Evolutionary conservation across 2,888 invertebrate genomes (phyloP).

Genomic region (Lithophane leautieri): DNA sequence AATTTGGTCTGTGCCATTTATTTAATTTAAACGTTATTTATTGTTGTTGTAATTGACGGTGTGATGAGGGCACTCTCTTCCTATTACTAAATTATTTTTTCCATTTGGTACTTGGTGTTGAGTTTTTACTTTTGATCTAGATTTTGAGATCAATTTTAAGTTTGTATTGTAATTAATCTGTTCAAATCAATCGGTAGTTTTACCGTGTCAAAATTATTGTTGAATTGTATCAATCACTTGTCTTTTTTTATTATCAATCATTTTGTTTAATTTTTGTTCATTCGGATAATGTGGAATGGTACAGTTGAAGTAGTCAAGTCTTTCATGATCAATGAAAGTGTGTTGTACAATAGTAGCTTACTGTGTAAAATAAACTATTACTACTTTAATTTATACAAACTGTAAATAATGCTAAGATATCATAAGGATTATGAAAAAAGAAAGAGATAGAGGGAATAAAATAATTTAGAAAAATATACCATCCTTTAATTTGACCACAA

Average conservation of each 20-base stretch:
- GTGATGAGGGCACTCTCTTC: constrained; percentile 81
- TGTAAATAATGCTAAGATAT: constrained; percentile 89
- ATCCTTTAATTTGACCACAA: constrained; percentile 74
- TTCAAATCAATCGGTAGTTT: constrained; percentile 81
- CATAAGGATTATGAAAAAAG: constrained; percentile 88
- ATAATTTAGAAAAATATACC: constrained; percentile 81
- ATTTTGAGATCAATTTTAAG: constrained; percentile 80
- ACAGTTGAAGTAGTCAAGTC: constrained; percentile 82
- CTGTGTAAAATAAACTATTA: constrained; percentile 87
- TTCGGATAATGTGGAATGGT: constrained; percentile 64
- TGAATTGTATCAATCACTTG: constrained; percentile 69
- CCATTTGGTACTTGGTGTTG: constrained; percentile 89
- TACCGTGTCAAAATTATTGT: constrained; percentile 78
- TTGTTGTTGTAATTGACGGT: constrained; percentile 79
- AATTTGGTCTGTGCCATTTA: constrained; percentile 89
- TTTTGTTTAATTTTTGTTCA: constrained; percentile 67
- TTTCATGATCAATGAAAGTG: constrained; percentile 82
- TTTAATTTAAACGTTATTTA: constrained; percentile 88
- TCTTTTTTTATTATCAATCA: constrained; percentile 69
- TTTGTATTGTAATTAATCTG: constrained; percentile 70
- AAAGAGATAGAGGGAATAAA: constrained; percentile 89
- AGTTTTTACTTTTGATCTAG: constrained; percentile 79
- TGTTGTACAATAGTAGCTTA: constrained; percentile 88
- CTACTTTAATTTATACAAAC: constrained; percentile 89
- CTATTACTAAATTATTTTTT: constrained; percentile 84